Conservation (phyloP, 2,113 vertebrate genomes). For the Siniperca knerii region DNA sequence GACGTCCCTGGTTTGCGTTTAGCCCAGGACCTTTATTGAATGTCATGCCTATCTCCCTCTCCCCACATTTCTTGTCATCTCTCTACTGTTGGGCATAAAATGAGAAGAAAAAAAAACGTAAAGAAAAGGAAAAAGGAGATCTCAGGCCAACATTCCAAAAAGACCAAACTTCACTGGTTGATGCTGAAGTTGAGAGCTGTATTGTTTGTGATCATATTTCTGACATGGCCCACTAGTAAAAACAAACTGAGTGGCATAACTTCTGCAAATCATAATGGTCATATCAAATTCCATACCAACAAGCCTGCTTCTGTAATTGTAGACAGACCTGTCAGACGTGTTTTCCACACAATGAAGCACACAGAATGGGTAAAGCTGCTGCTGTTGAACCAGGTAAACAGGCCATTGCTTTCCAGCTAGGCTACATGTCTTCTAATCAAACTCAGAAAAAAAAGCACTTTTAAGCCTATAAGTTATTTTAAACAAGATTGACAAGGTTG, state of each 20-base stretch:
- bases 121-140: too few relatives aligned
- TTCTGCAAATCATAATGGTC: not conserved
- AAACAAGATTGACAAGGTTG: too few relatives aligned
- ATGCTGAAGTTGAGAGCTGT: not conserved
- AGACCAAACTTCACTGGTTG: too few relatives aligned
- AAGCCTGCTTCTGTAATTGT: not conserved
- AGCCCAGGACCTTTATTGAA: not conserved
- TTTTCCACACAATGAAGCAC: not conserved
- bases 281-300: not conserved
- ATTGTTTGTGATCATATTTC: not conserved
- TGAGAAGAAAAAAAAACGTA: too few relatives aligned
- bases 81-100: not conserved
- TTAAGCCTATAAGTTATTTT: too few relatives aligned
- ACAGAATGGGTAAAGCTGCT: not conserved
- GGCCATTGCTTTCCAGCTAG: not conserved
- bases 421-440: not conserved
- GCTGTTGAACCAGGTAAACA: not conserved
- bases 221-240: not conserved
- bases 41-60: not conserved
- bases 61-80: not conserved
- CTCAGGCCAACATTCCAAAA: too few relatives aligned
- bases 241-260: not conserved
- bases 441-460: not conserved
- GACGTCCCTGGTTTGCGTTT: not conserved
- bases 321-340: not conserved